Conservation (phyloP, 2,797 vertebrate species). For the Otolemur crassicaudatus region DNA sequence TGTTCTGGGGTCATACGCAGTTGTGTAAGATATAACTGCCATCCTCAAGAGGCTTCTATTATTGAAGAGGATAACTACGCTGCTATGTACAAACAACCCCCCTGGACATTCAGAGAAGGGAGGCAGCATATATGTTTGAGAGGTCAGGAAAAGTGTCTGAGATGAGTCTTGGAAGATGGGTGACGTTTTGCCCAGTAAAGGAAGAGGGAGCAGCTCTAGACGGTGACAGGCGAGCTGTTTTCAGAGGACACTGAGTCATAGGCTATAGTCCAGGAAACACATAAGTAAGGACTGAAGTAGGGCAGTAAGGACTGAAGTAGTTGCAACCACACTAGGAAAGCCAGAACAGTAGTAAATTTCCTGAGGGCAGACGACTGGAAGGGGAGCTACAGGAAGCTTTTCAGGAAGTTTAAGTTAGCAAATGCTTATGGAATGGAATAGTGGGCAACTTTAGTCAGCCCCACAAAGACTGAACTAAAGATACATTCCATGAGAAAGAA, state of each 20-base stretch:
- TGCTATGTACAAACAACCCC: not conserved
- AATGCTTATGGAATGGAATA: not conserved
- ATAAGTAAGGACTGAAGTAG: not conserved
- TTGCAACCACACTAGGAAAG: not conserved
- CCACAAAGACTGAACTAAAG: not conserved
- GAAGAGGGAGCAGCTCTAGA: not conserved
- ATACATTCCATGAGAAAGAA: not conserved
- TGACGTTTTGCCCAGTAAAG: not conserved
- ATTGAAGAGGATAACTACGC: not conserved
- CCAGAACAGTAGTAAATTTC: not conserved
- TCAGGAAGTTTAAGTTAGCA: not conserved
- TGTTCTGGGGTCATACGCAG: not conserved
- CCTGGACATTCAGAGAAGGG: not conserved
- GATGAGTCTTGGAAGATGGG: not conserved
- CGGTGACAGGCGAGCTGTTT: not conserved
- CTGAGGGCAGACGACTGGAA: not conserved
- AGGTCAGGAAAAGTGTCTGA: not conserved
- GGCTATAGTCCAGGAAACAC: not conserved
- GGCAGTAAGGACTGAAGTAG: not conserved
- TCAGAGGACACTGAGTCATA: not conserved
- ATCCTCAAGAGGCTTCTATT: not conserved
- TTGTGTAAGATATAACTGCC: not conserved
- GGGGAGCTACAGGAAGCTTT: not conserved
- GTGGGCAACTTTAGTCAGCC: not conserved
- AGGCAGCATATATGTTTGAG: not conserved